Base-by-base conservation (phyloP, 2,888 invertebrate genomes). In the Formica aserva region DNA sequence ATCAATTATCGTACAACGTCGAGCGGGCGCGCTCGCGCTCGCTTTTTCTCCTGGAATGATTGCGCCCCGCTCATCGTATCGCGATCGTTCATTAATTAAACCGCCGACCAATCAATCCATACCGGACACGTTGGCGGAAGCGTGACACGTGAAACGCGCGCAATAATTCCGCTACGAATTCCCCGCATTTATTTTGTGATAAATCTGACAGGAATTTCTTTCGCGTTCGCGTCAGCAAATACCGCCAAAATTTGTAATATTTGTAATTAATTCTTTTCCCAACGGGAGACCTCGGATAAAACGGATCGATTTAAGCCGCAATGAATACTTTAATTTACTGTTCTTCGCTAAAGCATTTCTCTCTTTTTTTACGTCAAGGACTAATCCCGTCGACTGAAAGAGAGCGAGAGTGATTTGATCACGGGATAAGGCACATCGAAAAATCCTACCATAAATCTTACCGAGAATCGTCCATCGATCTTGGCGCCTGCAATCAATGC, bases 1-100 rank as follows among this genome's bases (percentile, higher is more conserved):
- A 89, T 91, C 89, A 91, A 91, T 92, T 91, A 89, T 86, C 86
- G 88, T 90, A 86, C 86, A 71, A 82, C 84, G 57, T 74, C 84
- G 85, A 85, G 77, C 83, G 83, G 84, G 32, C 87, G 32, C 86
- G 84, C 45, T 84, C 86, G 77, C 60, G 62, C 52, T 66, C 52
- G 69, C 82, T 82, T 76, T 88, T 78, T 85, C 65, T 62, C 85
- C 52, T 72, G 9, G 57, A 41, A 81, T 82, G 72, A 71, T 74
- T 71, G 83, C 77, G 66, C 18, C 72, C 76, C 85, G 52, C 63
- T 60, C 65, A 72, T 74, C 69, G 82, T 83, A 78, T 78, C 60
- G 76, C 48, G 76, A 74, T 84, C 86, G 65, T 84, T 86, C 83
- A 88, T 88, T 86, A 86, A 88, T 88, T 83, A 81, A 78, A 63